These are phyloP conservation scores for Melanotaenia trifasciata DNA, from an alignment of 2,797 vertebrate genomes.

Conservation along the genomic window DNA sequence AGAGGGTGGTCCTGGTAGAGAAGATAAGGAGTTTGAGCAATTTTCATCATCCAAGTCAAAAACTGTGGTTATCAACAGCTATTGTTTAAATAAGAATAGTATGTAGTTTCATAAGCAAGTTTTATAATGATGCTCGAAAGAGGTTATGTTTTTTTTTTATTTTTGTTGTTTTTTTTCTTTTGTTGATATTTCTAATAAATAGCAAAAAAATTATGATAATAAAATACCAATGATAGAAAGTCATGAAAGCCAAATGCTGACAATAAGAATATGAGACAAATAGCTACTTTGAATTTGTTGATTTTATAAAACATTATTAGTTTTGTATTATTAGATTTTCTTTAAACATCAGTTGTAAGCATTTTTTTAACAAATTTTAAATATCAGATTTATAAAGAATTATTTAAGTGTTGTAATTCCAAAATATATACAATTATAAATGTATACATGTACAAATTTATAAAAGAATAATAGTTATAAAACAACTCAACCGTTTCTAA, in stretches of 20 bases:
- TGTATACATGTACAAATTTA: neutral
- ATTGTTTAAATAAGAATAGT: neutral
- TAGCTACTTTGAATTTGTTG: neutral
- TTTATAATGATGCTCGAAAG: neutral
- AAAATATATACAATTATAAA: neutral
- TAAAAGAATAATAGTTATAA: neutral
- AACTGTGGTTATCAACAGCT: neutral
- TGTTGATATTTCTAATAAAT: neutral
- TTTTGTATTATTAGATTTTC: neutral
- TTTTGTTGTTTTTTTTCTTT: neutral
- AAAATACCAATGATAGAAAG: neutral
- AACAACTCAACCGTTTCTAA: neutral
- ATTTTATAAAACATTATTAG: neutral
- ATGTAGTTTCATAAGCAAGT: neutral
- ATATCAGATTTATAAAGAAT: neutral
- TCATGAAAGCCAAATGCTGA: neutral
- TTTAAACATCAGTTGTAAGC: no score
- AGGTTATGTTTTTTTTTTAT: neutral
- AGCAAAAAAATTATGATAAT: neutral
- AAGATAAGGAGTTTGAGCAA: neutral
- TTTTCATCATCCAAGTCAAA: neutral
- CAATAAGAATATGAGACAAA: neutral
- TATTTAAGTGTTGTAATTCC: neutral
- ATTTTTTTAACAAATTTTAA: neutral
- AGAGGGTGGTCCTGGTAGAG: conserved; percentile 84